Evolutionary conservation across 2,888 invertebrate genomes (phyloP).

Genomic region (Lypha dubia): DNA sequence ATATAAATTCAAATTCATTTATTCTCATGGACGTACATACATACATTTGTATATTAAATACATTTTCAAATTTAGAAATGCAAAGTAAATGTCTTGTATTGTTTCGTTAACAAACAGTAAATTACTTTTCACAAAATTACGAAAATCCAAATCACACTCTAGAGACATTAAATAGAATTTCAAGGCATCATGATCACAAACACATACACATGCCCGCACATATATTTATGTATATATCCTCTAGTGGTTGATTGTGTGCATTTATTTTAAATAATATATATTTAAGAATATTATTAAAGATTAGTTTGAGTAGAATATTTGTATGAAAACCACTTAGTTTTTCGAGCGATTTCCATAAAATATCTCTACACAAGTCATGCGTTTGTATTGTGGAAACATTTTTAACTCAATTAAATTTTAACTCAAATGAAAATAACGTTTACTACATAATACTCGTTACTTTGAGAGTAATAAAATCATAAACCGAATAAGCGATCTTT

Average conservation of each 20-base stretch:
- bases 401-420: too few species aligned
- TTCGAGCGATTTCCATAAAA: too few species aligned
- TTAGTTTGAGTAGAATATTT: too few species aligned
- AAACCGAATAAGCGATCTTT: too few species aligned
- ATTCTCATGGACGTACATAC: background rate
- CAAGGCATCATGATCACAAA: background rate
- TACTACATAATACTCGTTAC: too few species aligned
- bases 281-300: too few species aligned
- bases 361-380: too few species aligned
- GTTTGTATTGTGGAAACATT: too few species aligned
- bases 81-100: background rate
- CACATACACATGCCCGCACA: background rate
- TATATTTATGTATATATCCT: background rate
- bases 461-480: too few species aligned
- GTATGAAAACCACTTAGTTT: too few species aligned
- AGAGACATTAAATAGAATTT: slow-evolving; percentile 40
- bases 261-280: too few species aligned
- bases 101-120: slow-evolving; percentile 39
- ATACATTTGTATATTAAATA: background rate
- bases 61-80: background rate
- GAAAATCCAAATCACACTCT: slow-evolving; percentile 56
- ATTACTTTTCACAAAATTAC: slow-evolving; percentile 63
- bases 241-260: background rate
- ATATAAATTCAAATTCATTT: slow-evolving; percentile 19
- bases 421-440: too few species aligned